Evolutionary conservation across 2,888 invertebrate species (phyloP).

Genomic region (Leptopilina myrica): DNA sequence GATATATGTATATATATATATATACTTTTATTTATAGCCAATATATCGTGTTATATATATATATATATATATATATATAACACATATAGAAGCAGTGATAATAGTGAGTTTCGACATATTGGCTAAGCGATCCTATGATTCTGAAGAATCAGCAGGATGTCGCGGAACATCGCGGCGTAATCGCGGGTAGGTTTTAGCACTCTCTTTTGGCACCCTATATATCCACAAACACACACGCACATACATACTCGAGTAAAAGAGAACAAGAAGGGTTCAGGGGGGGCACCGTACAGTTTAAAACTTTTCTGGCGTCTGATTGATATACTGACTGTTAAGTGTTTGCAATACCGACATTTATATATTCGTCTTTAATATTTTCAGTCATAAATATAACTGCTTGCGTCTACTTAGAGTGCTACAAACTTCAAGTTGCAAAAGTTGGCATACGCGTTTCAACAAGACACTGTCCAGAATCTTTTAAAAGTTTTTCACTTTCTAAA

Average conservation of each 20-base stretch:
- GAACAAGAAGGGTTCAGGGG: slow-evolving; percentile 42
- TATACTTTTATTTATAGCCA: neutral
- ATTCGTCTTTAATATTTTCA: slow-evolving; percentile 73
- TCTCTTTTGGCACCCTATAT: slow-evolving; percentile 52
- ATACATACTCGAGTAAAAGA: slow-evolving; percentile 55
- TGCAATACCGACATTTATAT: slow-evolving; percentile 75
- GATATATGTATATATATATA: neutral
- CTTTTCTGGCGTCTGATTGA: slow-evolving; percentile 73
- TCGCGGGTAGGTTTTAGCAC: slow-evolving; percentile 25
- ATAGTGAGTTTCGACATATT: slow-evolving; percentile 48
- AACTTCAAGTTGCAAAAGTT: slow-evolving; percentile 40
- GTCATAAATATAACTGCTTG: slow-evolving; percentile 73
- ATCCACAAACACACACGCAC: slow-evolving; percentile 44
- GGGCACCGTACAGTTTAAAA: slow-evolving; percentile 57
- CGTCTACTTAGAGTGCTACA: slow-evolving; percentile 63
- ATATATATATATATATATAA: too few species aligned
- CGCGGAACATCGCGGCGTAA: slow-evolving; percentile 55
- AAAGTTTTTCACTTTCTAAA: neutral
- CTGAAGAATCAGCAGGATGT: slow-evolving; percentile 55
- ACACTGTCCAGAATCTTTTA: slow-evolving; percentile 56
- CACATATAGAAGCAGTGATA: slow-evolving; percentile 44
- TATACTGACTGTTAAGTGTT: slow-evolving; percentile 77
- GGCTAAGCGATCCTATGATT: slow-evolving; percentile 44
- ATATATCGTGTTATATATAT: too few species aligned
- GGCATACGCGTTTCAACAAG: slow-evolving; percentile 41